Percentiles rank a stretch among this genome's conserved stretches.
Conservation (phyloP, 2,113 vertebrate species). For the Mesocricetus auratus region DNA sequence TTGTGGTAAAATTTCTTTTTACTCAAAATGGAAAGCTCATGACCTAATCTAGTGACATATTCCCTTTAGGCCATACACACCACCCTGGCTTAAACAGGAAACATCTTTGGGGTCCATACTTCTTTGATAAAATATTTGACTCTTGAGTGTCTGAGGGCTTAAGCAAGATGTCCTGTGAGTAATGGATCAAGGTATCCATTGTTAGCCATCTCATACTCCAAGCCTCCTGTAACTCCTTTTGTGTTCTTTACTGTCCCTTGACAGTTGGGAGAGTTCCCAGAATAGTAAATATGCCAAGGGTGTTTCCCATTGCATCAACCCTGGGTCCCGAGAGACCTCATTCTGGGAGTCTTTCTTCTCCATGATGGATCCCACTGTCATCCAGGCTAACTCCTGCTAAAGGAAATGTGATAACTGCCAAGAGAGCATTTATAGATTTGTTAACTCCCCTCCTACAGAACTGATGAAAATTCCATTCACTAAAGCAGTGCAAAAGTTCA, state of each 20-base stretch:
- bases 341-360: conserved; percentile 35
- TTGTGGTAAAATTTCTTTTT: not conserved
- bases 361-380: not conserved
- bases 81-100: not conserved
- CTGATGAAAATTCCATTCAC: not conserved
- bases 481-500: not conserved
- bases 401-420: not conserved
- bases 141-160: not conserved
- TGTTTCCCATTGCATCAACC: not conserved
- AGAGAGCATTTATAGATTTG: not conserved
- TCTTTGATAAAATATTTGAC: conserved; percentile 21
- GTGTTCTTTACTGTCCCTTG: not conserved
- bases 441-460: conserved; percentile 9
- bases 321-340: not conserved
- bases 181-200: not conserved
- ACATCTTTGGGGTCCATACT: not conserved
- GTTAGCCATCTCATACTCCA: not conserved
- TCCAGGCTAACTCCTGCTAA: not conserved
- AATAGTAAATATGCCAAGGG: not conserved
- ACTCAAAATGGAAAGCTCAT: not conserved
- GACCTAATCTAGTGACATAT: not conserved
- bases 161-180: not conserved
- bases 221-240: not conserved
- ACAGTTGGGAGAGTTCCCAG: not conserved
- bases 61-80: not conserved